phyloP scores from a whole-genome alignment of 2,888 invertebrate genomes.

The Amblyjoppa fuscipennis region DNA sequence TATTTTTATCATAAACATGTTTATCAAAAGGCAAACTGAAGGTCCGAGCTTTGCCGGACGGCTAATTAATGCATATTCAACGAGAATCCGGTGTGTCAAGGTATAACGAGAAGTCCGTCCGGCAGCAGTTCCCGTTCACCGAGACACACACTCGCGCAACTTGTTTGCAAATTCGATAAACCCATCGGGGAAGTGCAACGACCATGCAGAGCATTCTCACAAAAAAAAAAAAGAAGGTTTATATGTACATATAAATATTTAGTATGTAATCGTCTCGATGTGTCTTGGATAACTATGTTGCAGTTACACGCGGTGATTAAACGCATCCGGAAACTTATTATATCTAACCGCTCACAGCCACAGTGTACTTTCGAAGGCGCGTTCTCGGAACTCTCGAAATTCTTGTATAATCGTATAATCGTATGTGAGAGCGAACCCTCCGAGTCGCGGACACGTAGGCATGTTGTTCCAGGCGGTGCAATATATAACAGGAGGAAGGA shows the following conservation, averaged over 20 bases:
- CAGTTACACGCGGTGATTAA: slow-evolving; percentile 27
- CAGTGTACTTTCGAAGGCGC: slow-evolving; percentile 39
- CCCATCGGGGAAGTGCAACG: slow-evolving; percentile 24
- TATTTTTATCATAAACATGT: slow-evolving; percentile 23
- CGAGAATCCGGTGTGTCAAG: slow-evolving; percentile 58
- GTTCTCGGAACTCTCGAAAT: slow-evolving; percentile 24
- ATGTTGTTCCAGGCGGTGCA: slow-evolving; percentile 2
- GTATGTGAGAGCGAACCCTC: slow-evolving; percentile 5
- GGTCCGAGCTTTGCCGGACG: slow-evolving; percentile 32
- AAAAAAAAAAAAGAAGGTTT: not conserved
- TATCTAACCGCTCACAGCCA: slow-evolving; percentile 25
- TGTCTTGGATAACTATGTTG: slow-evolving; percentile 2
- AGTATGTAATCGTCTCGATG: slow-evolving; percentile 5
- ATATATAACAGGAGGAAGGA: slow-evolving; percentile 22
- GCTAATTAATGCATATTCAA: slow-evolving; percentile 63
- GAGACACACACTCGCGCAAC: not conserved
- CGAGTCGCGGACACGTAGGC: not conserved
- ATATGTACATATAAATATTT: not conserved
- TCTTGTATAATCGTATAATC: slow-evolving; percentile 39
- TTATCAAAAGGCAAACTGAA: slow-evolving; percentile 18
- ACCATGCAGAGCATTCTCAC: not conserved
- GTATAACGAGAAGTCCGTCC: slow-evolving; percentile 45
- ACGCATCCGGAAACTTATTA: slow-evolving; percentile 51
- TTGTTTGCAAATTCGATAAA: slow-evolving; percentile 52
- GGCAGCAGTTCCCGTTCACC: slow-evolving; percentile 30